Base-by-base conservation (phyloP, 2,797 vertebrate genomes). In the Artibeus jamaicensis region DNA sequence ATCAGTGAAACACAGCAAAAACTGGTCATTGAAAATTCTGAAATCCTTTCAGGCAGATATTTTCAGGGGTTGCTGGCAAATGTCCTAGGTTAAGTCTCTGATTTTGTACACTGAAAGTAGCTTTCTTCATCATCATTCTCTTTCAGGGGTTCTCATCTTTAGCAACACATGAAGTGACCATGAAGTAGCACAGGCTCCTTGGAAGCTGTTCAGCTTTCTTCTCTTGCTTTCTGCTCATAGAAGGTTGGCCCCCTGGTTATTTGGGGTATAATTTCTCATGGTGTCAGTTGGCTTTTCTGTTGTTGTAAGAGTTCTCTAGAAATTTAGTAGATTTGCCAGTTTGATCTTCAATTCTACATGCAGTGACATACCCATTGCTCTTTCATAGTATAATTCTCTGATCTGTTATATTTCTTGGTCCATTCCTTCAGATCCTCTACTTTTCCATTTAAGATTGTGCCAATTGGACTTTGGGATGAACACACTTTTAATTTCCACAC, bases 331-430 rank as follows among this genome's bases (percentile, higher is more conserved):
- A 79, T 86, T 24, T 95, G 16, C 68, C 19, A 84, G 34, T 62
- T 57, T 82, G 81, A 34, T 90, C 85, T 7, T 81, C 18, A 44
- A 15, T 26, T 86, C 21, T 18, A 14, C 59, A 9, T 86, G 29
- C 34, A 29, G 10, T 82, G 86, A 89, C 21, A 3, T 19, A 48
- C 8, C 19, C 6, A 44, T 44, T 91, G 46, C 32, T 76, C 46
- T 86, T 88, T 91, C 4, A 86, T 78, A 83, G 46, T 76, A 18
- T 94, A 83, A 77, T 76, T 94, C 15, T 86, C 32, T 89, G 71
- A 55, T 42, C 24, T 79, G 34, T 16, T 86, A 15, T 32, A 21
- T 84, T 37, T 87, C 8, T 79, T 86, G 57, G 5, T 67, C 22
- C 15, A 22, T 14, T 78, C 29, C 53, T 81, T 73, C 55, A 73